These are phyloP conservation scores for Carassius gibelio DNA, from an alignment of 2,113 vertebrate genomes.

Conservation along the genomic window DNA sequence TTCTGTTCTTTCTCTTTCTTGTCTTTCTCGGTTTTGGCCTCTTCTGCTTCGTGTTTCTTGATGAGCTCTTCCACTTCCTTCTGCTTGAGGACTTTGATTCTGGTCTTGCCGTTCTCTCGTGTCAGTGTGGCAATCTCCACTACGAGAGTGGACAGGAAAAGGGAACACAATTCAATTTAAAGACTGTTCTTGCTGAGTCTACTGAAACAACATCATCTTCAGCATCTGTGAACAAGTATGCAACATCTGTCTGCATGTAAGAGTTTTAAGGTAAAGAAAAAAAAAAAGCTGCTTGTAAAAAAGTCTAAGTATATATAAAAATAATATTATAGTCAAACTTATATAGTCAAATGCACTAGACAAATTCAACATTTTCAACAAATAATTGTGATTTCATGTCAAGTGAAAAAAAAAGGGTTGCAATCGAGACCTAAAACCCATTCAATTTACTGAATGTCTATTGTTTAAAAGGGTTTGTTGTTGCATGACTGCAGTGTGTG, in stretches of 20 bases:
- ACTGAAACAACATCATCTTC: not conserved
- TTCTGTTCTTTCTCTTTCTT: conserved; percentile 99
- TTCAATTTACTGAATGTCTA: not conserved
- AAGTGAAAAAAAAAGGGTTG: too few relatives aligned
- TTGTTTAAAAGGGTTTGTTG: not conserved
- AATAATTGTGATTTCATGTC: too few relatives aligned
- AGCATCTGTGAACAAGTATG: too few relatives aligned
- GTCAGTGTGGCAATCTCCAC: conserved; percentile 98
- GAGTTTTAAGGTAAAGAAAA: too few relatives aligned
- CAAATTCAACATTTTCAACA: too few relatives aligned
- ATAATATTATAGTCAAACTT: too few relatives aligned
- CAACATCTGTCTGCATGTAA: too few relatives aligned
- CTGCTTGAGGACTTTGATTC: conserved; percentile 94
- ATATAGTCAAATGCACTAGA: too few relatives aligned
- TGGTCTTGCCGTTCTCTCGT: conserved; percentile 91
- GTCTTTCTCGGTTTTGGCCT: conserved; percentile 94
- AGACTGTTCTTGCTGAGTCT: not conserved
- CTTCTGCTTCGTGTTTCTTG: conserved; percentile 94
- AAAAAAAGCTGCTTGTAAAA: too few relatives aligned
- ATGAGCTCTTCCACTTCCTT: conserved; percentile 96
- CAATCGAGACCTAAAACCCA: too few relatives aligned
- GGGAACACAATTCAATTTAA: not conserved
- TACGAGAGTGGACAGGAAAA: conserved; percentile 61
- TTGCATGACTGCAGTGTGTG: not conserved
- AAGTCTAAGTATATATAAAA: too few relatives aligned